Conservation (phyloP, 2,113 vertebrate genomes). For the Gymnorhina tibicen region DNA sequence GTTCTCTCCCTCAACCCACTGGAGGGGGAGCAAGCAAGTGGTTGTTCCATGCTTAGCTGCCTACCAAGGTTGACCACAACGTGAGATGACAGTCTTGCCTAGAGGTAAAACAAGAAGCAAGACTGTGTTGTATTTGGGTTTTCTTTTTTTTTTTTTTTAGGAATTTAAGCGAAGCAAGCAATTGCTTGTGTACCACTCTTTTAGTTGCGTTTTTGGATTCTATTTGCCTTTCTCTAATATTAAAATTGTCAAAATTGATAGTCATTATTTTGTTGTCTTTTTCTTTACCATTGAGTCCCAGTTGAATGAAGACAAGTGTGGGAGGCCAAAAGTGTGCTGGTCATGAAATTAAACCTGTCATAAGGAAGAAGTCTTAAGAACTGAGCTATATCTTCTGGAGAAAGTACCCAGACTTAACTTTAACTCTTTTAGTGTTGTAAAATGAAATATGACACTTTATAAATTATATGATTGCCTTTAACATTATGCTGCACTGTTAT, state of each 20-base stretch:
- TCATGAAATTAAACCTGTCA: background rate
- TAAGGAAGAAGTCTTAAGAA: background rate
- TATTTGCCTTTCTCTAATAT: background rate
- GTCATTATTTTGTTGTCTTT: background rate
- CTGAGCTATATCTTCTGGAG: background rate
- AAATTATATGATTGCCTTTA: background rate
- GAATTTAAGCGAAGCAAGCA: background rate
- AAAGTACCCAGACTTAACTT: background rate
- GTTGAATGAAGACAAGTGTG: background rate
- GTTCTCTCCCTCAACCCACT: background rate
- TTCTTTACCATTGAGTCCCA: background rate
- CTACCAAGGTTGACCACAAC: fast-evolving
- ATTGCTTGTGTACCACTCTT: background rate
- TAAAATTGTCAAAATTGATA: background rate
- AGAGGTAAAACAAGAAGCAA: background rate
- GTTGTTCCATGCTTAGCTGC: background rate
- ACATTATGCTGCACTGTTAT: background rate
- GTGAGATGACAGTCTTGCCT: background rate
- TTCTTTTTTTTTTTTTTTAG: background rate
- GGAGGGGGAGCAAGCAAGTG: fast-evolving
- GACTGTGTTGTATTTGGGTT: fast-evolving
- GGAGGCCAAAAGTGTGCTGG: background rate
- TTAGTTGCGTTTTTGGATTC: background rate
- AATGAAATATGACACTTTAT: background rate
- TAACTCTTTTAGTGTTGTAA: background rate